These are phyloP conservation scores for Tarsius wallacei DNA, from an alignment of 2,797 vertebrate species.

Conservation along the genomic window DNA sequence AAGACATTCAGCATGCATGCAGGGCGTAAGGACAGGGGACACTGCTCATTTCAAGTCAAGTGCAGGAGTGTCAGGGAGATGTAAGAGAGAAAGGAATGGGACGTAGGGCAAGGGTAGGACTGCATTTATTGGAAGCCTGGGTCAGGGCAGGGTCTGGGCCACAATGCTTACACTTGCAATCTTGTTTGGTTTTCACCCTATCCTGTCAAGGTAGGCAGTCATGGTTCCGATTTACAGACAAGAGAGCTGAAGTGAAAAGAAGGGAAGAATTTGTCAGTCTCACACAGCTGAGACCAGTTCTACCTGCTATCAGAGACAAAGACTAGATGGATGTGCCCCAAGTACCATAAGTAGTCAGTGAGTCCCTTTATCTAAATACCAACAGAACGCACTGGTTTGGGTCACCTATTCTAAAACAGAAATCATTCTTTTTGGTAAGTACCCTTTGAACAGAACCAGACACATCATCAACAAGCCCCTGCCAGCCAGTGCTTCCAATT, in stretches of 20 bases:
- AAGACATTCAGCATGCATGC: background rate
- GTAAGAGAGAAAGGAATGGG: fast-evolving
- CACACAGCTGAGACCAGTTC: background rate
- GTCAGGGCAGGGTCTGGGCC: background rate
- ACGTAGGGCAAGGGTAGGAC: fast-evolving
- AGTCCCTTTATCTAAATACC: background rate
- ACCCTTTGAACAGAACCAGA: background rate
- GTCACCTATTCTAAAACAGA: background rate
- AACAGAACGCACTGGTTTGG: background rate
- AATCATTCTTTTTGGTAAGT: background rate
- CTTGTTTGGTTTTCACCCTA: background rate
- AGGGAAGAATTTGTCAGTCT: background rate
- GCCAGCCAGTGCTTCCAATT: fast-evolving
- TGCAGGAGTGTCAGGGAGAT: fast-evolving
- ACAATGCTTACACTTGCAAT: background rate
- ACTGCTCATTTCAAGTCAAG: background rate
- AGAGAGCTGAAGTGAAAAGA: background rate
- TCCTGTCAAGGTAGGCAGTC: background rate
- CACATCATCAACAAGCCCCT: background rate
- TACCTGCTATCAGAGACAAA: background rate
- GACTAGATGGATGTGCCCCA: background rate
- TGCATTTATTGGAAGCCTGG: too few relatives aligned
- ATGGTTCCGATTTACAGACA: background rate
- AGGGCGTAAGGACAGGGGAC: background rate
- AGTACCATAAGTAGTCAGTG: background rate